Evolutionary conservation across 2,797 vertebrate genomes (phyloP).

Genomic region (Tympanoctomys barrerae): DNA sequence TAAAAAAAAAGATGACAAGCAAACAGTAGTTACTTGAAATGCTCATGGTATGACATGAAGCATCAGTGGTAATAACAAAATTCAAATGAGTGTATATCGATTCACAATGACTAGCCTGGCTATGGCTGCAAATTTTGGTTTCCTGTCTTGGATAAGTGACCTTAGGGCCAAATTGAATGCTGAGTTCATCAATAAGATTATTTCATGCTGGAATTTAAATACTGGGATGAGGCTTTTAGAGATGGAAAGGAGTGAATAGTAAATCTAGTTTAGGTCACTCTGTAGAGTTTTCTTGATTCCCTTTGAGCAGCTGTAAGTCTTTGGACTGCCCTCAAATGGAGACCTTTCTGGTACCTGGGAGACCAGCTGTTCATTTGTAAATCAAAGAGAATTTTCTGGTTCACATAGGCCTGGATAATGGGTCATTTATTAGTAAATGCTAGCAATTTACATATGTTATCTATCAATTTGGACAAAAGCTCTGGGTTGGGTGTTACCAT

Average conservation of each 20-base stretch:
- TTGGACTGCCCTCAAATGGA: not conserved
- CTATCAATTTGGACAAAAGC: not conserved
- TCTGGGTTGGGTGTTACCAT: not conserved
- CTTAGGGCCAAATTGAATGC: too few species aligned
- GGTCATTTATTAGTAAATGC: not conserved
- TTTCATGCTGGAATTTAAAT: not conserved
- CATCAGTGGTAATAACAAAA: not conserved
- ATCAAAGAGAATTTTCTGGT: not conserved
- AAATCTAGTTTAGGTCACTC: too few species aligned
- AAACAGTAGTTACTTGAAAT: not conserved
- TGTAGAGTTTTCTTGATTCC: too few species aligned
- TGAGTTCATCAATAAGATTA: not conserved
- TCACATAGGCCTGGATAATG: not conserved
- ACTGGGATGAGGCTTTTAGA: not conserved
- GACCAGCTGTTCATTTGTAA: not conserved
- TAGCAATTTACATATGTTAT: not conserved
- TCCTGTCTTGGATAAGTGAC: rapidly evolving
- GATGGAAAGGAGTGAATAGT: not conserved
- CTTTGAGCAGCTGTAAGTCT: not conserved
- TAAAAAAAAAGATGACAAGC: not conserved
- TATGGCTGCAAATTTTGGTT: not conserved
- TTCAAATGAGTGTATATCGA: not conserved
- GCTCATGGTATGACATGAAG: not conserved
- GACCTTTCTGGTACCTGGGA: not conserved
- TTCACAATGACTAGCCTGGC: not conserved